phyloP scores from a whole-genome alignment of 2,113 vertebrate species.

The Emydocephalus ijimae region DNA sequence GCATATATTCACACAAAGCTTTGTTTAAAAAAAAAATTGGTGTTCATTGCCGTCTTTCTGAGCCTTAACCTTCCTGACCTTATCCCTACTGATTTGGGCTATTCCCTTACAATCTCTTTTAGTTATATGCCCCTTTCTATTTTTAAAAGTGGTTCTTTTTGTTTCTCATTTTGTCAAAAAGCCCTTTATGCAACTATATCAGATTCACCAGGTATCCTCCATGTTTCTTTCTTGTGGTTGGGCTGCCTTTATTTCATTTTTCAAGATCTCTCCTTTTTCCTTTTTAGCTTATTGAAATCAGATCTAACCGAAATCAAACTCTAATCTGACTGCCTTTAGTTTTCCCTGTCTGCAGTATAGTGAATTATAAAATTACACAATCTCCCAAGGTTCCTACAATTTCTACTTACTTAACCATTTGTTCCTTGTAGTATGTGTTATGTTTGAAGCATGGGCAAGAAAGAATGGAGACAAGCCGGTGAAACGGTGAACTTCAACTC shows the following conservation, averaged over 20 bases:
- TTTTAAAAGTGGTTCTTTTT: not conserved
- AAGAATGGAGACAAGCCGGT: too few species aligned
- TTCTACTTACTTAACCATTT: not conserved
- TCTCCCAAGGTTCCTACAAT: not conserved
- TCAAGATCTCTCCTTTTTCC: not conserved
- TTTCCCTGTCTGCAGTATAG: not conserved
- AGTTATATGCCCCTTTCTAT: not conserved
- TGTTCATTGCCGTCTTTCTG: not conserved
- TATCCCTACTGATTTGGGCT: not conserved
- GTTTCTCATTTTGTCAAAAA: not conserved
- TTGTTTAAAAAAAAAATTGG: not conserved
- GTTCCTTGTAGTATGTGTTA: too few species aligned
- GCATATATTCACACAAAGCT: not conserved
- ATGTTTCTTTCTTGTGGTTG: not conserved
- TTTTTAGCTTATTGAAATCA: not conserved
- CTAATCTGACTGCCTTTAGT: not conserved
- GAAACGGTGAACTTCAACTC: too few species aligned
- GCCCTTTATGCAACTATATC: not conserved
- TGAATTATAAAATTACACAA: not conserved
- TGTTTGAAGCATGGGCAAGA: too few species aligned
- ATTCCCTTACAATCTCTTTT: not conserved
- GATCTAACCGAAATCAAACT: not conserved
- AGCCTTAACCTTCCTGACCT: not conserved
- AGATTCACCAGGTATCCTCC: not conserved
- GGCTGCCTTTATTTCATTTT: not conserved